phyloP scores from a whole-genome alignment of 2,797 vertebrate genomes.

The Toxotes lorentzi region DNA sequence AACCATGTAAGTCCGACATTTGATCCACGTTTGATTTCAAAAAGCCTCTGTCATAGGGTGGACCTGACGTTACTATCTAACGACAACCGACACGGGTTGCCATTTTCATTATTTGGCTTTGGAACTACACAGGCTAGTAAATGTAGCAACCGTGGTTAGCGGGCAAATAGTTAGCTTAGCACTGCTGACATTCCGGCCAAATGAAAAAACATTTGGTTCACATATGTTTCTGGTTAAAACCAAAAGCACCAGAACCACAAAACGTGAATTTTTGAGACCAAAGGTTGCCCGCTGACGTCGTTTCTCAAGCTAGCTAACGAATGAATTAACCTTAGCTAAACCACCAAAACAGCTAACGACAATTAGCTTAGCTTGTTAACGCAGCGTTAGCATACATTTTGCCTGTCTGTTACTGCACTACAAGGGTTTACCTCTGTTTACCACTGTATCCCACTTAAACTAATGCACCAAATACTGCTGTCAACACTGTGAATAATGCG shows the following conservation, averaged over 20 bases:
- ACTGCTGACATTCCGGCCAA: slow-evolving; percentile 36
- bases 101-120: slow-evolving; percentile 63
- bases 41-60: background rate
- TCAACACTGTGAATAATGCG: background rate
- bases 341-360: slow-evolving; percentile 59
- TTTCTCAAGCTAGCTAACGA: slow-evolving; percentile 30
- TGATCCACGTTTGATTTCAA: slow-evolving; percentile 6
- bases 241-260: background rate
- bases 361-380: slow-evolving; percentile 64
- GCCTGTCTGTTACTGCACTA: slow-evolving; percentile 2
- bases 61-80: slow-evolving; percentile 1
- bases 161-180: slow-evolving; percentile 60
- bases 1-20: background rate
- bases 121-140: slow-evolving; percentile 41
- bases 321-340: slow-evolving; percentile 65
- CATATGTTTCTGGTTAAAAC: background rate
- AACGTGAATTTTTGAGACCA: background rate
- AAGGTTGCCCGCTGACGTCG: background rate
- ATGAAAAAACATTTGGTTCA: background rate
- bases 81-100: slow-evolving; percentile 42
- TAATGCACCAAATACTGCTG: background rate
- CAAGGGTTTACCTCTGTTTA: background rate
- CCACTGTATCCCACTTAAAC: background rate
- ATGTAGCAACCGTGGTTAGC: slow-evolving; percentile 59
- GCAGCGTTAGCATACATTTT: slow-evolving; percentile 57